A percentile compares a stretch with the other conserved stretches of the same genome.
Conservation (phyloP, 2,797 vertebrate species). For the Karalla daura region DNA sequence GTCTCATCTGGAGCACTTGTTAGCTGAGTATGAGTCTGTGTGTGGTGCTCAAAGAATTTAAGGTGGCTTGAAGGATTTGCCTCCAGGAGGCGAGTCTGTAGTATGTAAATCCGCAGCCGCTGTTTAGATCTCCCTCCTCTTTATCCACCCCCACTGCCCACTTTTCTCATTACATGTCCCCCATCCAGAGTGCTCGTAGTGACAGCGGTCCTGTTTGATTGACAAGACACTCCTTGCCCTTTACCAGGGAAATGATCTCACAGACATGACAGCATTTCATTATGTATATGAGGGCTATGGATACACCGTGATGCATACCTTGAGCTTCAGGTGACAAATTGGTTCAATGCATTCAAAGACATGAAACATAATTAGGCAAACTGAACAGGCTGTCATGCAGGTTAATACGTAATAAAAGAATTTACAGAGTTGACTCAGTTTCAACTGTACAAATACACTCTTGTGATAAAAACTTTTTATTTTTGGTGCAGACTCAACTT, state of each 20-base stretch:
- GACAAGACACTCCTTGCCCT: slow-evolving; percentile 21
- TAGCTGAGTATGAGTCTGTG: slow-evolving; percentile 5
- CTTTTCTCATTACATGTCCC: neutral
- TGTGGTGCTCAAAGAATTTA: slow-evolving; percentile 6
- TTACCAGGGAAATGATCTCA: slow-evolving; percentile 19
- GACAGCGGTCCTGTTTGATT: slow-evolving; percentile 30
- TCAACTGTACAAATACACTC: neutral
- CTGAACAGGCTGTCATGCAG: slow-evolving; percentile 6
- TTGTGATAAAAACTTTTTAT: neutral
- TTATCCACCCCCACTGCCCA: neutral
- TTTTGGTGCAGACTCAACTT: neutral
- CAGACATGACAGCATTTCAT: slow-evolving; percentile 22
- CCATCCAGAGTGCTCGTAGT: neutral
- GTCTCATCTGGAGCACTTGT: slow-evolving; percentile 16
- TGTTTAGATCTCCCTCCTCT: slow-evolving; percentile 4
- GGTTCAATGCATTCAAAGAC: neutral
- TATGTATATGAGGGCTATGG: neutral
- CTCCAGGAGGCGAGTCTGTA: neutral
- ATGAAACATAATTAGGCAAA: slow-evolving; percentile 15
- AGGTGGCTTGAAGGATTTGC: slow-evolving; percentile 11
- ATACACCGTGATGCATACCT: neutral
- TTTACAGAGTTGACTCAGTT: neutral
- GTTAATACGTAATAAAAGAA: slow-evolving; percentile 1
- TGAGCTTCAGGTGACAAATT: slow-evolving; percentile 20
- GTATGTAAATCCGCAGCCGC: neutral